Percentiles rank a stretch among this genome's conserved stretches.
phyloP scores from a whole-genome alignment of 1,140 invertebrate genomes.

The Formica exsecta region DNA sequence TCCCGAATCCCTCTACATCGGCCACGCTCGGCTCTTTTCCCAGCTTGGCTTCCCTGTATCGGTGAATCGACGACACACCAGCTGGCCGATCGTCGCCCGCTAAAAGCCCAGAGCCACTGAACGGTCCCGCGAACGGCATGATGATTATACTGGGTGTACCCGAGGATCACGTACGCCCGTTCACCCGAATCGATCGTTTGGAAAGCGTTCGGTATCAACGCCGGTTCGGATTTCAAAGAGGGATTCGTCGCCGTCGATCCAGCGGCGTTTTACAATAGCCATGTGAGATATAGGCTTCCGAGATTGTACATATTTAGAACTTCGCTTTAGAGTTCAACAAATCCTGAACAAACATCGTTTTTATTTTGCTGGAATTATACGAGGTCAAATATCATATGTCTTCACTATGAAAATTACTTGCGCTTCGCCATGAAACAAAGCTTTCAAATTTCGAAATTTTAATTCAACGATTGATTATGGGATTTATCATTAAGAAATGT shows the following conservation, averaged over 20 bases:
- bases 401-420: slow-evolving; percentile 12
- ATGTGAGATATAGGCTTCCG: slow-evolving; percentile 5
- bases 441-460: neutral
- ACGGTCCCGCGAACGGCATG: slow-evolving; percentile 78
- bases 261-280: slow-evolving; percentile 39
- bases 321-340: neutral
- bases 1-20: slow-evolving; percentile 37
- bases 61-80: slow-evolving; percentile 79
- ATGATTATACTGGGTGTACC: slow-evolving; percentile 81
- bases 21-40: slow-evolving; percentile 35
- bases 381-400: neutral
- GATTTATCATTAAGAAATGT: neutral
- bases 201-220: slow-evolving; percentile 66
- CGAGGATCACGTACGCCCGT: slow-evolving; percentile 71
- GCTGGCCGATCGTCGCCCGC: slow-evolving; percentile 80
- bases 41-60: slow-evolving; percentile 66
- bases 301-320: neutral
- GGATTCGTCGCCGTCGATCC: slow-evolving; percentile 10
- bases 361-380: neutral
- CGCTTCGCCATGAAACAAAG: neutral
- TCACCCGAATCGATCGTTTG: slow-evolving; percentile 73
- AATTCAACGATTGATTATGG: neutral
- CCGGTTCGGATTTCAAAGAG: slow-evolving; percentile 51
- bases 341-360: neutral
- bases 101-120: slow-evolving; percentile 80